These are phyloP conservation scores for Orthosia gothica DNA, from an alignment of 2,888 invertebrate species.

Conservation along the genomic window DNA sequence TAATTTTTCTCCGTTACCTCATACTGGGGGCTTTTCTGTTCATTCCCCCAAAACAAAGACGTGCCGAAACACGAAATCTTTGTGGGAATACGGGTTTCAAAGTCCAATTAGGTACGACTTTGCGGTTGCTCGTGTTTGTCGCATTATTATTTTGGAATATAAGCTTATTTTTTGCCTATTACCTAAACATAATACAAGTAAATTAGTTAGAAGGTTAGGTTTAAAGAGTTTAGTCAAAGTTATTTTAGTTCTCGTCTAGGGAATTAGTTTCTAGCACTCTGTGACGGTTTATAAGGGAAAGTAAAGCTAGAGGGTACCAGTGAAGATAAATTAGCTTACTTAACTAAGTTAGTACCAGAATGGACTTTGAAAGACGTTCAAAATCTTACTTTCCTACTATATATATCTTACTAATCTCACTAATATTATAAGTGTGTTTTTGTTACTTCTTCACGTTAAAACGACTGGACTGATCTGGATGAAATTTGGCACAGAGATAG, in stretches of 20 bases:
- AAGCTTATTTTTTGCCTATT: conserved; percentile 35
- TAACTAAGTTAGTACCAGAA: background rate
- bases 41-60: conserved; percentile 62
- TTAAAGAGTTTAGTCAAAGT: conserved; percentile 4
- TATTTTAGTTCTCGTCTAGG: too few relatives aligned
- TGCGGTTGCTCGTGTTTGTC: conserved; percentile 44
- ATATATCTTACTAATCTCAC: too few relatives aligned
- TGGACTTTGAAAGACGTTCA: background rate
- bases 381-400: background rate
- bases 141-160: conserved; percentile 40
- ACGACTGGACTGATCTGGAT: too few relatives aligned
- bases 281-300: background rate
- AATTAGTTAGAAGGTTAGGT: background rate
- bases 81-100: conserved; percentile 49
- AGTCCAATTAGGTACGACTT: conserved; percentile 55
- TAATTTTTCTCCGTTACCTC: conserved; percentile 68
- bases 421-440: too few relatives aligned
- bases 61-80: conserved; percentile 58
- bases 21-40: conserved; percentile 52
- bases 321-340: background rate
- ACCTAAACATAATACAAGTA: background rate
- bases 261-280: background rate
- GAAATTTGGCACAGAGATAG: too few relatives aligned
- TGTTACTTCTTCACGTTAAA: too few relatives aligned
- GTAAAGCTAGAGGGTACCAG: background rate